Conservation (phyloP, 1,140 invertebrate genomes). For the Hydropsyche tenuis region DNA sequence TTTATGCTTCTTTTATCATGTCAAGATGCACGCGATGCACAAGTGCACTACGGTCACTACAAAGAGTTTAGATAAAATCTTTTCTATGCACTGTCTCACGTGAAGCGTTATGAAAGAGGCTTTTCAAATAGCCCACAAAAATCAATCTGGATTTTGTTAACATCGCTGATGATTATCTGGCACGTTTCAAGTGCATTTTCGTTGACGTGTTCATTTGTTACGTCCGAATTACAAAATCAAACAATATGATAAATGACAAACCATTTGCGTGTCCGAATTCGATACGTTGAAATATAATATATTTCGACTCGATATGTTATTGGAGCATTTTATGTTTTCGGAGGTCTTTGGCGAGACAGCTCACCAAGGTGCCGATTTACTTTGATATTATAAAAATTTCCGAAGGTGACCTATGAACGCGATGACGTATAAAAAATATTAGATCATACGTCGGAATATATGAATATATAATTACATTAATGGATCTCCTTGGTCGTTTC, state of each 20-base stretch:
- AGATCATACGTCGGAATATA: slow-evolving; percentile 1
- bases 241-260: neutral
- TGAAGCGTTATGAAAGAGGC: neutral
- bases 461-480: slow-evolving; percentile 18
- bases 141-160: neutral
- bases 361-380: slow-evolving; percentile 2
- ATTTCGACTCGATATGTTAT: neutral
- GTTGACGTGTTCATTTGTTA: neutral
- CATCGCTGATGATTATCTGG: neutral
- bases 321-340: slow-evolving; percentile 5
- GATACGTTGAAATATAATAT: neutral
- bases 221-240: neutral
- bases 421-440: slow-evolving; percentile 8
- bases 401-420: slow-evolving; percentile 10
- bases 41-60: slow-evolving; percentile 1
- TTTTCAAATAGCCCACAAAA: slow-evolving; percentile 3
- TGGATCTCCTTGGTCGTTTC: slow-evolving; percentile 1
- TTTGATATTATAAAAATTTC: slow-evolving; percentile 8
- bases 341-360: neutral
- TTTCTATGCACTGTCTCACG: neutral
- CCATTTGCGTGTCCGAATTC: neutral
- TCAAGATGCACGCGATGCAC: neutral
- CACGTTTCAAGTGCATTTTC: neutral
- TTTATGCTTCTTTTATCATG: no score
- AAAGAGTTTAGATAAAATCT: neutral